Evolutionary conservation across 2,888 invertebrate genomes (phyloP).

Genomic region (Choristoneura rosaceana): DNA sequence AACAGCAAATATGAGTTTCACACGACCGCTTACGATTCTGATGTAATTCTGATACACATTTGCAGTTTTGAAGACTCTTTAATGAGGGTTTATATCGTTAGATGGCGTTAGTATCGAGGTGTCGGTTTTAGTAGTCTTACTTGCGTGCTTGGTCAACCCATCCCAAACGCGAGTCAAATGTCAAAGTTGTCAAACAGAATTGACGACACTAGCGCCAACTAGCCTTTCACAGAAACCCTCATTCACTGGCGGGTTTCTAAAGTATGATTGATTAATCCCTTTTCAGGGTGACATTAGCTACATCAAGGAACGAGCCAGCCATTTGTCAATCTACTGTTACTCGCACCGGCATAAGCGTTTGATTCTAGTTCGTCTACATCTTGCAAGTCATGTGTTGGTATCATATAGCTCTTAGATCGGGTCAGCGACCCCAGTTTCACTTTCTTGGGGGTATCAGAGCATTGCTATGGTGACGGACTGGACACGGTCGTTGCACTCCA

Average conservation of each 20-base stretch:
- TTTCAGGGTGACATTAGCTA: neutral
- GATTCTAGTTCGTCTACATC: conserved; percentile 7
- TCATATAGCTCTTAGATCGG: conserved; percentile 43
- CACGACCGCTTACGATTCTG: neutral
- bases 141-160: too few species aligned
- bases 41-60: neutral
- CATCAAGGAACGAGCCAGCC: neutral
- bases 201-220: too few species aligned
- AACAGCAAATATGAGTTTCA: neutral
- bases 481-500: conserved; percentile 59
- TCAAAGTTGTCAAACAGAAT: too few species aligned
- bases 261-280: neutral
- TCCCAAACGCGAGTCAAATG: too few species aligned
- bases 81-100: neutral
- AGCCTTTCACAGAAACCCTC: too few species aligned
- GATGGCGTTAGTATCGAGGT: too few species aligned
- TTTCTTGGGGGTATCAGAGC: conserved; percentile 71
- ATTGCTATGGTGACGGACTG: conserved; percentile 64
- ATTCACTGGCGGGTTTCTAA: neutral
- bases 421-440: conserved; percentile 68
- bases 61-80: neutral
- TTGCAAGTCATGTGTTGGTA: conserved; percentile 27
- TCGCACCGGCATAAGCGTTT: neutral
- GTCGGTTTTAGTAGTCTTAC: too few species aligned
- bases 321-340: conserved; percentile 10